Percentiles rank a stretch among this genome's conserved stretches.
phyloP scores from a whole-genome alignment of 2,113 vertebrate species.

The rabbit (Oryctolagus cuniculus) region mOryCun1.1 NC_091453.1:86392501-86393000 shows the following conservation, averaged over 20 bases:
- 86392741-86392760: neutral
- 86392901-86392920: neutral
- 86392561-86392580: neutral
- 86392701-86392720: conserved; percentile 30
- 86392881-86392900: conserved; percentile 3
- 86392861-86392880: neutral
- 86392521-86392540: conserved; percentile 1
- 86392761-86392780: neutral
- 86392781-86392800: neutral
- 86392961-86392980: conserved; percentile 1
- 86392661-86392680: neutral
- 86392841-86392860: neutral
- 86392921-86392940: neutral
- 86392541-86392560: neutral
- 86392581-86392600: neutral
- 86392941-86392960: neutral
- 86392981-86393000: conserved; percentile 49
- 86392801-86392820: conserved; percentile 3
- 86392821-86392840: neutral
- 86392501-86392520: neutral
- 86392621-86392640: neutral
- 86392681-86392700: neutral
- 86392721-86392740: conserved; percentile 20
- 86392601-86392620: neutral
- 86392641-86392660: neutral